Conservation (phyloP, 2,797 vertebrate genomes). For the Neomorphus geoffroyi region DNA sequence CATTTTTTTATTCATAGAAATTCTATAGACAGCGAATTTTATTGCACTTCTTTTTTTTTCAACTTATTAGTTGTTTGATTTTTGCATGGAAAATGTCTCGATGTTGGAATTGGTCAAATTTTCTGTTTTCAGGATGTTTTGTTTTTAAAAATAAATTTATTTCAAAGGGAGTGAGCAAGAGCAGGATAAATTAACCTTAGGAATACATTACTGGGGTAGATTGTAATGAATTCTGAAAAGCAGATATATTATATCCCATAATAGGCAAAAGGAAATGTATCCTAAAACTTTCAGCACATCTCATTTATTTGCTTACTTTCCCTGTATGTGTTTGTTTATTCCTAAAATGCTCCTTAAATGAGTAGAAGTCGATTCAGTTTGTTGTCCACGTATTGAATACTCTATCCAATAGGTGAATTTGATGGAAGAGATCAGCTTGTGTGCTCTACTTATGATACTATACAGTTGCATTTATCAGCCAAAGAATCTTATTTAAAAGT, state of each 20-base stretch:
- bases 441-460: background rate
- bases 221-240: background rate
- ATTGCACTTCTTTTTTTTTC: background rate
- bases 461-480: background rate
- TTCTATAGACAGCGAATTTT: background rate
- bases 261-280: background rate
- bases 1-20: background rate
- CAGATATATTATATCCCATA: background rate
- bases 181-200: background rate
- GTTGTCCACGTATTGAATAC: background rate
- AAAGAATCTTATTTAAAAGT: background rate
- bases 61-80: background rate
- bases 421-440: conserved; percentile 19
- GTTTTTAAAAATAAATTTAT: background rate
- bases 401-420: background rate
- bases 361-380: background rate
- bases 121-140: background rate
- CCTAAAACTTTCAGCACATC: background rate
- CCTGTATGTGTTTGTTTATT: background rate
- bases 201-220: background rate
- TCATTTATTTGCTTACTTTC: background rate
- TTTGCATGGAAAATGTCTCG: background rate
- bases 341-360: background rate
- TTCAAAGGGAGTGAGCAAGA: background rate
- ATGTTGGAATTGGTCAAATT: background rate